Base-by-base conservation (phyloP, 2,113 vertebrate species). In the Strigops habroptila region DNA sequence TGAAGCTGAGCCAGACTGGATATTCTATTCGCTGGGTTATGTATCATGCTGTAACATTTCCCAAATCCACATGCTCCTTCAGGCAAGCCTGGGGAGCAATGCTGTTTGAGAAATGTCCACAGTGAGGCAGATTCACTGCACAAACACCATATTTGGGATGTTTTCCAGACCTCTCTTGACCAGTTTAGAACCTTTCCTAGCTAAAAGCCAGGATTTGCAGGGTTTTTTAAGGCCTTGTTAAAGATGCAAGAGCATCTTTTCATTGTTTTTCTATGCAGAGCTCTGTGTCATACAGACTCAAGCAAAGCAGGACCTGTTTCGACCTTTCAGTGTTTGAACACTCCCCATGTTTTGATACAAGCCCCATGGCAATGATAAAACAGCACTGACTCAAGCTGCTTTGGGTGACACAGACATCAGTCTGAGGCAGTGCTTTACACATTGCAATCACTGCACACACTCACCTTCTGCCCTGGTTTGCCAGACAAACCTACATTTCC, bases 401-500 rank as follows among this genome's bases (percentile, higher is more conserved):
- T 27, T 21, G 35, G 11, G 33, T 46, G 49, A 17, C 37, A 30
- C 23, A 49, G 49, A 28, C 8, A 41, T 21, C 13, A 9, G 18
- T 14, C 52, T 5, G 30, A 74, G 57, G 23, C 3, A 17, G 39
- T 3, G 6, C 4, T 60, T 59, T 21, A 12, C 2, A 0, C 0
- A 1, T 5, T 49, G 28, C 18, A 14, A 1, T 13, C 53, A 2
- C 43, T 9, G 31, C 60, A 18, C 0, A 8, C 49, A 76, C 97
- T 98, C 95, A 99, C 99, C 97, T 99, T 99, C 90, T 97, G 98
- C n/a, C 99, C 99, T 28, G 98, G 98, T 93, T 98, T 99, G 75
- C 99, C 99, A 55, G 99, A 99, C 89, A 99, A 98, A 75, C 99
- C 99, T 82, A 99, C 98, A 53, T 99, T 99, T 80, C 99, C 99